Base-by-base conservation (phyloP, 2,113 vertebrate genomes). In the Phalacrocorax carbo region DNA sequence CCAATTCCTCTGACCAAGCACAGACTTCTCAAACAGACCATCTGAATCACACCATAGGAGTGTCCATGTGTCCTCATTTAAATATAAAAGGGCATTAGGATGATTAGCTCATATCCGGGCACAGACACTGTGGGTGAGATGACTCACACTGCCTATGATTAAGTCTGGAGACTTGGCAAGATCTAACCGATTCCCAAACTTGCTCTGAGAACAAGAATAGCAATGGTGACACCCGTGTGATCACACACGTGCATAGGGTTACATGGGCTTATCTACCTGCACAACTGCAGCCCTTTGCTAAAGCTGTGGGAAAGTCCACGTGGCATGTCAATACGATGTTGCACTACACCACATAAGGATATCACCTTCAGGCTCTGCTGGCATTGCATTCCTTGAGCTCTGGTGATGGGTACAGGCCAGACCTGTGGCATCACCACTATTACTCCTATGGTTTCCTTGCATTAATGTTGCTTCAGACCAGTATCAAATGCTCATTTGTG, bases 281-380 rank as follows among this genome's bases (percentile, higher is more conserved):
- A 34, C 0, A 0, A 22, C 2, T 49, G 12, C 20, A 79, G 27
- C 9, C 26, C 18, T 83, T 22, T 27, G 20, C 27, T 77, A 88
- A 84, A 71, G 66, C 30, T 64, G 42, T 30, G 79, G 72, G 23
- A 21, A 70, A 44, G 26, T 34, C 34, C 49, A 40, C 40, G 17
- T 0, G 4, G 5, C 8, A 3, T 16, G 18, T 34, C 29, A 8
- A 16, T 29, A 4, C 4, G 4, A 9, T 9, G 11, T 17, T 70
- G 52, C 29, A 16, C n/a, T 38, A 22, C 34, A 55, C 25, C 13
- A 6, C 11, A 12, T 34, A 62, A 92, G 80, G 15, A 27, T 29
- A 36, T 5, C 1, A 0, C 29, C 61, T 42, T 26, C 1, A 2
- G 32, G 22, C 13, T 85, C 29, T 2, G 0, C 64, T 77, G 52